Evolutionary conservation across 2,797 vertebrate genomes (phyloP), one percentile per base, ranked within the genome.

Genomic region (Pseudochromis fuscus): DNA sequence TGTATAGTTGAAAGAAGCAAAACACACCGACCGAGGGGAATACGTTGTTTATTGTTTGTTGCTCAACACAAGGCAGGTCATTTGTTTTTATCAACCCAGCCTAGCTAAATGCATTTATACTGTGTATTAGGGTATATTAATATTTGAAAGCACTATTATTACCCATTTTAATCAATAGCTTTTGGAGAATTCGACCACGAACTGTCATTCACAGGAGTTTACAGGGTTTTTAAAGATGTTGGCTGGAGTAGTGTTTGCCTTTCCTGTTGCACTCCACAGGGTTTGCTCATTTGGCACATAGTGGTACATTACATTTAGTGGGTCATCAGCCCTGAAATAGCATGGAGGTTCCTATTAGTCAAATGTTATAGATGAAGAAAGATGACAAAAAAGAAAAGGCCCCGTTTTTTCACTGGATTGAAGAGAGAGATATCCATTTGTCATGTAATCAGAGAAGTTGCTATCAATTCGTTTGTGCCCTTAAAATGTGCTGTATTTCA

Each of bases 41-140:
- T 53, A 31, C 62, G 61, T 79, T 80, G 84, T 84, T 30, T 68
- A 86, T 82, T 75, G 75, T 68, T 74, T 78, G 72, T 44, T 82
- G 60, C 62, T 74, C 23, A 50, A 58, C 72, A 56, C 61, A 35
- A 44, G 77, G 67, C 70, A 88, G 76, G 67, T 62, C 67, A 83
- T 87, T 87, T 74, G 57, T 87, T 85, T 81, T 77, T 67, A 88
- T 87, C 67, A 84, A 25, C 58, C n/a, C 4, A 5, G 10, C 50
- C 75, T 27, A 57, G 31, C 60, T n/a, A n/a, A 68, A 77, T 48
- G 40, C 55, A 75, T 82, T 75, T 55, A 56, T 64, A 64, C 25
- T 59, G 56, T 69, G 42, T 33, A 19, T 78, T 67, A 64, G 3
- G 1, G 7, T 55, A 19, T 74, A 65, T 76, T 80, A 55, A 46